phyloP scores from a whole-genome alignment of 2,888 invertebrate species.

The Sphaeridia pumilis region DNA sequence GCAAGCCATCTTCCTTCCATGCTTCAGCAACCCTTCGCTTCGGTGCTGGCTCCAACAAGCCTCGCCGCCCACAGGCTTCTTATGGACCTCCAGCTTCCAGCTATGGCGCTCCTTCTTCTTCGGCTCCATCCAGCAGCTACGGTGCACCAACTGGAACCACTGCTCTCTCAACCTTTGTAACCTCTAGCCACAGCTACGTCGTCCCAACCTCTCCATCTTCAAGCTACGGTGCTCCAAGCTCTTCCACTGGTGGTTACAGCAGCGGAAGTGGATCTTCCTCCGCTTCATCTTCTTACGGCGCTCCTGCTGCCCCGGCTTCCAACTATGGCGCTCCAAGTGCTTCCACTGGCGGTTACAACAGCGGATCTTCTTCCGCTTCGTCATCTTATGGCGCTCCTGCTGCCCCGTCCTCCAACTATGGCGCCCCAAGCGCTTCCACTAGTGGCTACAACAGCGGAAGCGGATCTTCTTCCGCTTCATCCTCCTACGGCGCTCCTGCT shows the following conservation, averaged over 20 bases:
- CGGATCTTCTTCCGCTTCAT: background rate
- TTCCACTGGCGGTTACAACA: background rate
- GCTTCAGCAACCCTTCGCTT: background rate
- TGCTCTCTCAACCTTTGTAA: background rate
- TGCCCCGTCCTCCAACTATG: constrained; percentile 7
- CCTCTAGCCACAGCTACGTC: background rate
- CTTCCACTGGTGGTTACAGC: background rate
- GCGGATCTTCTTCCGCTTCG: background rate
- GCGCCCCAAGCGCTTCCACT: constrained; percentile 7
- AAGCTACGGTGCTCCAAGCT: constrained; percentile 7
- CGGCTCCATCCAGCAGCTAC: background rate
- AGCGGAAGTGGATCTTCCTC: background rate
- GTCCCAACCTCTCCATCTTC: constrained; percentile 1
- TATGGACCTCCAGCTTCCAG: constrained; percentile 9
- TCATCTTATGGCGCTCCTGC: constrained; percentile 8
- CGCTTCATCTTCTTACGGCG: background rate
- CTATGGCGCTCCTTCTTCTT: constrained; percentile 2
- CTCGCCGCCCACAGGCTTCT: background rate
- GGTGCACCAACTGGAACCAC: constrained; percentile 3
- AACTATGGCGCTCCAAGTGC: too few species aligned
- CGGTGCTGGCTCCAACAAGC: background rate
- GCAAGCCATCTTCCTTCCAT: background rate
- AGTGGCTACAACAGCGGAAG: background rate
- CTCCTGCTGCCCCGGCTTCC: too few species aligned
- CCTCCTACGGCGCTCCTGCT: constrained; percentile 4